Conservation (phyloP, 2,113 vertebrate genomes). For the Gadus chalcogrammus region DNA sequence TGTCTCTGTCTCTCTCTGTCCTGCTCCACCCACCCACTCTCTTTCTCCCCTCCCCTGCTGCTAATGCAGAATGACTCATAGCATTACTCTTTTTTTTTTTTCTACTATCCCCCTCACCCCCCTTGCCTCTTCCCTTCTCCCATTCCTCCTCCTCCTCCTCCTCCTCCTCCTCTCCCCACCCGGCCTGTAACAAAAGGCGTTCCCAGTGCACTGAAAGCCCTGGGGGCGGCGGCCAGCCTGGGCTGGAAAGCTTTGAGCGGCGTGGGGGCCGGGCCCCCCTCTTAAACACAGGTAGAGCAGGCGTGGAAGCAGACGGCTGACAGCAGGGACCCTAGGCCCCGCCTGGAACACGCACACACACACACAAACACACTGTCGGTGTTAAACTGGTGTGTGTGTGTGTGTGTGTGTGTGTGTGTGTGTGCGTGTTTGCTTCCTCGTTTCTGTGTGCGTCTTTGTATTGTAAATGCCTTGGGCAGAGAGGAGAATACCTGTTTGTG, state of each 20-base stretch:
- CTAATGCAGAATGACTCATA: conserved; percentile 98
- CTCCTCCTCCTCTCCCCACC: conserved; percentile 49
- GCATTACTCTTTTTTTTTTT: conserved; percentile 88
- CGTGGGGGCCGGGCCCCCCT: conserved; percentile 41
- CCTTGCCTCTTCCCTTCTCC: conserved; percentile 39
- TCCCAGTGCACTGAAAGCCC: conserved; percentile 68
- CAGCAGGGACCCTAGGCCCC: conserved; percentile 63
- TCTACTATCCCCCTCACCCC: not conserved
- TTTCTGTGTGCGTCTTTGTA: not conserved
- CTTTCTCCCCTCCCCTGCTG: conserved; percentile 64
- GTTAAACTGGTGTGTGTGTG: conserved; percentile 56
- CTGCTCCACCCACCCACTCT: conserved; percentile 34
- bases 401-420: conserved; percentile 13
- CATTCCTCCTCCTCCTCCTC: not conserved
- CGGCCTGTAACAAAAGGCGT: conserved; percentile 75
- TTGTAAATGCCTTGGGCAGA: not conserved
- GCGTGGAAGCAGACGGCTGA: conserved; percentile 67
- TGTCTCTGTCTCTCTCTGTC: conserved; percentile 19
- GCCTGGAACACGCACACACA: conserved; percentile 42
- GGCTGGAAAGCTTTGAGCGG: conserved; percentile 37
- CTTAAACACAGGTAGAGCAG: conserved; percentile 73
- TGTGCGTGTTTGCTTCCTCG: not conserved
- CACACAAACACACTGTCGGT: conserved; percentile 33
- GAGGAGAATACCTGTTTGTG: no score
- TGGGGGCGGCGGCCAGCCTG: conserved; percentile 53